A percentile compares a stretch with the other conserved stretches of the same genome.
phyloP scores from a whole-genome alignment of 2,888 invertebrate species.

The Dynastes hyllus region DNA sequence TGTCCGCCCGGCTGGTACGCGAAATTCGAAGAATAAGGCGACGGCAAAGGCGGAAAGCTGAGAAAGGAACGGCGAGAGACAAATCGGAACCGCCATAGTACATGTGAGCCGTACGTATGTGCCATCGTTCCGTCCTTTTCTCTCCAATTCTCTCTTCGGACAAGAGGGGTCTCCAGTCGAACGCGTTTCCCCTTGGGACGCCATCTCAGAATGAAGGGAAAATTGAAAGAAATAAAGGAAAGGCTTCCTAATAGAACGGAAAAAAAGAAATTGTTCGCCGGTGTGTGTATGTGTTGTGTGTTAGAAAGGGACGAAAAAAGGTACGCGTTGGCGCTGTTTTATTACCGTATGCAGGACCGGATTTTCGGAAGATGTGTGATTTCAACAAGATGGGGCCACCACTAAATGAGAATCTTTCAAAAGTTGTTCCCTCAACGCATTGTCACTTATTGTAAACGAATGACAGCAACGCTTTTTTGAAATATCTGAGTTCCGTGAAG shows the following conservation, averaged over 20 bases:
- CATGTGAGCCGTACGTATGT: constrained; percentile 14
- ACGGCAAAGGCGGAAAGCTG: constrained; percentile 31
- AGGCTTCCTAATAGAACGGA: constrained; percentile 68
- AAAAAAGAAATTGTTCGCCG: constrained; percentile 65
- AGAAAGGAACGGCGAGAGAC: constrained; percentile 24
- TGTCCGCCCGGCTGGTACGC: too few species aligned
- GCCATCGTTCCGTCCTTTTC: neutral
- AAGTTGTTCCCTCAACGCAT: neutral
- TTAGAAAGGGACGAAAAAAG: constrained; percentile 53
- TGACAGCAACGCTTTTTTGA: too few species aligned
- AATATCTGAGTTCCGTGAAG: too few species aligned
- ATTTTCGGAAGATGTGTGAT: neutral
- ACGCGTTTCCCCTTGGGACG: constrained; percentile 64
- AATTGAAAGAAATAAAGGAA: constrained; percentile 72
- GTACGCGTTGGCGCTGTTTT: constrained; percentile 6
- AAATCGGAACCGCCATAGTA: constrained; percentile 31
- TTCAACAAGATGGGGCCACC: neutral
- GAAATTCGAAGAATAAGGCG: neutral
- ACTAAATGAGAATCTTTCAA: neutral
- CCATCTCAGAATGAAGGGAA: constrained; percentile 72
- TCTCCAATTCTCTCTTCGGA: constrained; percentile 19
- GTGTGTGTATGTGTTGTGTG: constrained; percentile 10
- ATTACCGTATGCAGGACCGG: neutral
- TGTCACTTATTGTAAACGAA: neutral
- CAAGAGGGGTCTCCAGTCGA: constrained; percentile 26